phyloP scores from a whole-genome alignment of 2,797 vertebrate species.

The Pagetopsis macropterus region DNA sequence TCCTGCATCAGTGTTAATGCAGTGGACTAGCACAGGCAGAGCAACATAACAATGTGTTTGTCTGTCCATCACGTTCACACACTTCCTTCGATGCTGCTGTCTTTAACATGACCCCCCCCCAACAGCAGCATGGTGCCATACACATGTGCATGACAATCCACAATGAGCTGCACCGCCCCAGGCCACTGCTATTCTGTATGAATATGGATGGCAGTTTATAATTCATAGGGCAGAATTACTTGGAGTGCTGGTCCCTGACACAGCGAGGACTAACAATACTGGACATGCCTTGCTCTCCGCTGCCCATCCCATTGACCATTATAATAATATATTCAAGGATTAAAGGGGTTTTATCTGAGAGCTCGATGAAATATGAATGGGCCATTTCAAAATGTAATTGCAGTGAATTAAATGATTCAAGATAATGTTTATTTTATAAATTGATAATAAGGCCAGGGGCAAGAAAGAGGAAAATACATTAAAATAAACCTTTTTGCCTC shows the following conservation, averaged over 20 bases:
- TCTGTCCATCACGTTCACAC: conserved; percentile 9
- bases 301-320: conserved; percentile 80
- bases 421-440: conserved; percentile 90
- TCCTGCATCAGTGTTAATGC: background rate
- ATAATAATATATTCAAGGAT: conserved; percentile 89
- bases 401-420: conserved; percentile 91
- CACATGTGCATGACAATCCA: conserved; percentile 71
- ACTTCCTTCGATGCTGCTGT: background rate
- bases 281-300: conserved; percentile 79
- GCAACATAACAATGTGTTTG: background rate
- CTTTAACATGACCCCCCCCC: background rate
- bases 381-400: conserved; percentile 87
- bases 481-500: conserved; percentile 58
- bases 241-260: conserved; percentile 79
- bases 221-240: conserved; percentile 81
- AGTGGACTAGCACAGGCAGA: conserved; percentile 5
- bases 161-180: conserved; percentile 31
- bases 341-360: conserved; percentile 87
- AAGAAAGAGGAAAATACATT: conserved; percentile 61
- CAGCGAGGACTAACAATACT: conserved; percentile 80
- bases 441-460: conserved; percentile 81
- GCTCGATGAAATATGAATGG: conserved; percentile 86
- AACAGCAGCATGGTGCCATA: conserved; percentile 33
- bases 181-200: conserved; percentile 71
- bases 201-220: conserved; percentile 80